phyloP scores from a whole-genome alignment of 2,888 invertebrate genomes.

The Cerceris ruficornis region DNA sequence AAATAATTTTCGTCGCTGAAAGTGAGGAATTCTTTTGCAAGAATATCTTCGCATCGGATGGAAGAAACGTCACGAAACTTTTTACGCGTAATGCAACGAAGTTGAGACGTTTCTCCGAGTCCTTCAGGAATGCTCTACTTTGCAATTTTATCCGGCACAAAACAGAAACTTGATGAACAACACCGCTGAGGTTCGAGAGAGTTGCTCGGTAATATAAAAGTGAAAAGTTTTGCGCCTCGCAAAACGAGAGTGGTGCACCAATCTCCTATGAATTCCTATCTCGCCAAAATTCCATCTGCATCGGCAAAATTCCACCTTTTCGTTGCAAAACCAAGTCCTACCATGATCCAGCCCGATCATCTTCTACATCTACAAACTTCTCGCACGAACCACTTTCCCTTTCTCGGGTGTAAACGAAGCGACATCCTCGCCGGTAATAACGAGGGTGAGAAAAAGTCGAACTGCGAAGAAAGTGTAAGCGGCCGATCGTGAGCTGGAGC shows the following conservation, averaged over 20 bases:
- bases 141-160: constrained; percentile 34
- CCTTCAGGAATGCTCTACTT: constrained; percentile 44
- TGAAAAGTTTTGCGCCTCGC: constrained; percentile 18
- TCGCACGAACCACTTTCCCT: neutral
- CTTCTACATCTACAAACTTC: neutral
- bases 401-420: constrained; percentile 7
- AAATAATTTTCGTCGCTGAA: too few species aligned
- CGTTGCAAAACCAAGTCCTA: neutral
- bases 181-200: constrained; percentile 26
- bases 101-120: constrained; percentile 33
- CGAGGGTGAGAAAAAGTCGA: neutral
- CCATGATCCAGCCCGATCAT: neutral
- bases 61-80: constrained; percentile 10
- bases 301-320: neutral
- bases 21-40: too few species aligned
- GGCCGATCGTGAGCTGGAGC: constrained; percentile 36
- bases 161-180: constrained; percentile 43
- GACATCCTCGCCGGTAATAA: neutral
- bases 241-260: constrained; percentile 1
- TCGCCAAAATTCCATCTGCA: neutral
- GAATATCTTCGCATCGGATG: neutral
- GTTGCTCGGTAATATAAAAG: constrained; percentile 7
- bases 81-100: constrained; percentile 8
- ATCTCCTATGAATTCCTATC: neutral
- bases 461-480: constrained; percentile 21